Evolutionary conservation across 1,140 invertebrate species (phyloP).

Genomic region (Halotydeus destructor): DNA sequence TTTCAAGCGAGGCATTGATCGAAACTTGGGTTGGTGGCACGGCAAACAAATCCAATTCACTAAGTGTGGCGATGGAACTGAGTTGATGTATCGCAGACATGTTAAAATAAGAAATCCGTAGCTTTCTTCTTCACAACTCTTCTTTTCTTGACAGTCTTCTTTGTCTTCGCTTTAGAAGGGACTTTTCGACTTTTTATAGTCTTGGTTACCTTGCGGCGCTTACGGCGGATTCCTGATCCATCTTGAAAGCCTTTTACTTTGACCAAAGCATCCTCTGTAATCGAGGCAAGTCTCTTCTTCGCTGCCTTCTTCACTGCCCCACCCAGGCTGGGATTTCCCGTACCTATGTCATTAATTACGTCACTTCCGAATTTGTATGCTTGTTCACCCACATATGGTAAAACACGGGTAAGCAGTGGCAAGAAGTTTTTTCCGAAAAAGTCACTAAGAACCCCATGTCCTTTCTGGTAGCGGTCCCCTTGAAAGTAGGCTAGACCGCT

Average conservation of each 20-base stretch:
- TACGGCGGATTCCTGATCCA: too few species aligned
- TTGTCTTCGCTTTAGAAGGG: neutral
- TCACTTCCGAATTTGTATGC: neutral
- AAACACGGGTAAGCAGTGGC: neutral
- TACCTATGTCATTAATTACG: neutral
- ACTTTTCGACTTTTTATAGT: neutral
- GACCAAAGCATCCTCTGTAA: too few species aligned
- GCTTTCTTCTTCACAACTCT: too few species aligned
- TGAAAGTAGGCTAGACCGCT: neutral
- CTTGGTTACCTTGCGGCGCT: neutral
- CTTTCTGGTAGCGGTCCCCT: neutral
- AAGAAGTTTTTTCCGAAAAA: neutral
- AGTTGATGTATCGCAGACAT: slow-evolving; percentile 11
- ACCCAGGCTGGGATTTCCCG: too few species aligned
- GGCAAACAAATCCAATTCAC: slow-evolving; percentile 26
- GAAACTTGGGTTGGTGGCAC: slow-evolving; percentile 25
- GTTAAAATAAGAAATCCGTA: neutral
- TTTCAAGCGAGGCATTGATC: slow-evolving; percentile 21
- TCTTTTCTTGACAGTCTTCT: too few species aligned
- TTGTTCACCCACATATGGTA: neutral
- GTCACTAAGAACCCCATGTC: neutral
- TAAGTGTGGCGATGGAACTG: slow-evolving; percentile 8
- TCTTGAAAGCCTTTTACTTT: too few species aligned
- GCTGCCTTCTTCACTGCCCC: too few species aligned
- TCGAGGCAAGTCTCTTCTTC: too few species aligned